Conservation (phyloP, 2,888 invertebrate genomes). For the Tineola bisselliella region DNA sequence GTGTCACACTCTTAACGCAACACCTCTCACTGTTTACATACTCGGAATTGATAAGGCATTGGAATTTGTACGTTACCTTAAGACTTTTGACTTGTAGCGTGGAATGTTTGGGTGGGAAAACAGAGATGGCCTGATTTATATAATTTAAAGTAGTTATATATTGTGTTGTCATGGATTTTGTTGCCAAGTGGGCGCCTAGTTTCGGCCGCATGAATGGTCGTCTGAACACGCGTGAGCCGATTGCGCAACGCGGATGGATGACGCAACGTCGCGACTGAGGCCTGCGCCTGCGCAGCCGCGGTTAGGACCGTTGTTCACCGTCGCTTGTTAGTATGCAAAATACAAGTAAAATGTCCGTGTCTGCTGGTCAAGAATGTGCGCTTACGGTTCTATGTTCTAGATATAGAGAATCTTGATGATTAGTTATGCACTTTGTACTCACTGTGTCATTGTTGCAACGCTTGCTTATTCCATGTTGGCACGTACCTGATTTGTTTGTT, state of each 20-base stretch:
- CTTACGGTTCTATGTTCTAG: constrained; percentile 25
- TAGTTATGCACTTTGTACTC: constrained; percentile 11
- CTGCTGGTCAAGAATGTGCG: constrained; percentile 31
- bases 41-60: background rate
- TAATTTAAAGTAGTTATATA: background rate
- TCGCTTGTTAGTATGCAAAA: constrained; percentile 58
- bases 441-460: background rate
- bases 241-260: constrained; percentile 32
- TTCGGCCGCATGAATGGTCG: constrained; percentile 51
- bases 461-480: no score
- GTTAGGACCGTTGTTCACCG: constrained; percentile 18
- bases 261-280: constrained; percentile 44
- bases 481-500: background rate
- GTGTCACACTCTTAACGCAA: background rate
- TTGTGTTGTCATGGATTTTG: background rate
- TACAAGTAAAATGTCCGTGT: constrained; percentile 47
- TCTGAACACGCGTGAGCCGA: constrained; percentile 45
- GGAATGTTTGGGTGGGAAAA: background rate
- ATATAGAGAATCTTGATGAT: constrained; percentile 3
- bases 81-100: background rate
- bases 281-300: constrained; percentile 24
- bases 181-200: constrained; percentile 22
- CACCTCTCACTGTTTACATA: background rate
- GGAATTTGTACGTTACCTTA: background rate
- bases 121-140: background rate